Conservation (phyloP, 2,888 invertebrate species). For the Pyralis farinalis region DNA sequence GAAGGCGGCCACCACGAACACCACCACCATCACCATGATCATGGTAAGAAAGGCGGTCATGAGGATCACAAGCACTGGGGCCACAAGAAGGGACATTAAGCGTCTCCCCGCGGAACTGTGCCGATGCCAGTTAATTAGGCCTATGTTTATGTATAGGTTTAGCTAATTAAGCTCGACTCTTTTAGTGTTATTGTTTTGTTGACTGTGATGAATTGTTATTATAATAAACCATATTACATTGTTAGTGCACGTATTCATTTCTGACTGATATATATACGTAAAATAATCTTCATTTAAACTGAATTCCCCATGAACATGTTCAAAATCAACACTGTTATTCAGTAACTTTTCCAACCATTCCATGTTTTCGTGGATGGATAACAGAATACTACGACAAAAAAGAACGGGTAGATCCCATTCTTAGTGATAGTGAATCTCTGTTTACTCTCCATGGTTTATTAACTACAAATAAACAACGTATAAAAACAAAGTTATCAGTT, state of each 20-base stretch:
- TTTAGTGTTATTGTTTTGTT: constrained; percentile 47
- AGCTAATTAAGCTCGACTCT: constrained; percentile 47
- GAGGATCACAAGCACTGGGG: constrained; percentile 92
- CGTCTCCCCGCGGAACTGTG: constrained; percentile 21
- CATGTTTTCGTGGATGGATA: too few species aligned
- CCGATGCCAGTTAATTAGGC: constrained; percentile 43
- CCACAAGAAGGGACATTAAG: constrained; percentile 79
- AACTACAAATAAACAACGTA: constrained; percentile 15
- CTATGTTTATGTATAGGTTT: constrained; percentile 43
- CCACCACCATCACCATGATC: constrained; percentile 87
- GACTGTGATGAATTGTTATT: constrained; percentile 62
- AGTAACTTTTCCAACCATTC: too few species aligned
- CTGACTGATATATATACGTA: too few species aligned
- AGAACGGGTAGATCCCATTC: too few species aligned
- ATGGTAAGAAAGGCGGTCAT: constrained; percentile 90
- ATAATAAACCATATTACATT: constrained; percentile 35
- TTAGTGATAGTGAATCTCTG: too few species aligned
- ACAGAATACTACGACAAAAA: too few species aligned
- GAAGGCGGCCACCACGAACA: constrained; percentile 90
- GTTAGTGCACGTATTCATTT: background rate
- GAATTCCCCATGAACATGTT: too few species aligned
- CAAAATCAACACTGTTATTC: too few species aligned
- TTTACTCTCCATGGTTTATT: background rate
- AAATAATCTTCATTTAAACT: too few species aligned
- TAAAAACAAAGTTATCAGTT: constrained; percentile 58